Conservation (phyloP, 2,888 invertebrate genomes). For the Drosophila bunnanda region DNA sequence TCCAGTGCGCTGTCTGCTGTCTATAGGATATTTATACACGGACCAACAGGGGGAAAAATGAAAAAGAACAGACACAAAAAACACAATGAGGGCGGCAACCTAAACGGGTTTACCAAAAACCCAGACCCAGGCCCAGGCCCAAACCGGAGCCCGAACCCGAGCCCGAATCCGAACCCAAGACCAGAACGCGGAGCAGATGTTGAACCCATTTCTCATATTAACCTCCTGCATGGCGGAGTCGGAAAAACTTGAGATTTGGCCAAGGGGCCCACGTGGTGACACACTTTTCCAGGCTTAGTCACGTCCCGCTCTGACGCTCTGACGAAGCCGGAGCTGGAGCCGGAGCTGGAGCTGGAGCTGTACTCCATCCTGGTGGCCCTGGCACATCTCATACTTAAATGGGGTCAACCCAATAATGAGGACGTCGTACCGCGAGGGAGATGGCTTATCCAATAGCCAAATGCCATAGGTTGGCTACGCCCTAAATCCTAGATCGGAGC, state of each 20-base stretch:
- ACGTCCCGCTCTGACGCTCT: slow-evolving; percentile 13
- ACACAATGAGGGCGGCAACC: slow-evolving; percentile 71
- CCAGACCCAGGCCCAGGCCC: slow-evolving; percentile 45
- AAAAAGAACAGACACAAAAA: slow-evolving; percentile 23
- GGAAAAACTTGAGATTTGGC: slow-evolving; percentile 37
- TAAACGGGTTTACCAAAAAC: slow-evolving; percentile 66
- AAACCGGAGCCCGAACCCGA: slow-evolving; percentile 8
- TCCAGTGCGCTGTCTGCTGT: slow-evolving; percentile 50
- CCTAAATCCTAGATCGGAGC: slow-evolving; percentile 39
- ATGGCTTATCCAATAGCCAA: slow-evolving; percentile 31
- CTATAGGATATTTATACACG: slow-evolving; percentile 61
- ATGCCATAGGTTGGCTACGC: slow-evolving; percentile 38
- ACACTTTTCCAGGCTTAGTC: slow-evolving; percentile 39
- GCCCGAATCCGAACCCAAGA: slow-evolving; percentile 35
- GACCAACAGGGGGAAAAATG: slow-evolving; percentile 40
- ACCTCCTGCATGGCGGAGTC: slow-evolving; percentile 48
- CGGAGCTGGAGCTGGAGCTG: slow-evolving; percentile 8
- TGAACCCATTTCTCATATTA: slow-evolving; percentile 69
- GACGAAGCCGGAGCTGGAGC: slow-evolving; percentile 10
- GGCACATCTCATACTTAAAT: slow-evolving; percentile 37
- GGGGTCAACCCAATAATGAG: slow-evolving; percentile 40
- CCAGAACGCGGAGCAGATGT: slow-evolving; percentile 61
- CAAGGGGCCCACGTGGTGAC: slow-evolving; percentile 46
- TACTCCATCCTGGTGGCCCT: slow-evolving; percentile 22
- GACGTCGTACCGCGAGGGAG: slow-evolving; percentile 18